Percentiles rank a stretch among this genome's conserved stretches.
These are phyloP conservation scores for Polymixis flavicincta DNA, from an alignment of 2,888 invertebrate species.

Conservation along the genomic window DNA sequence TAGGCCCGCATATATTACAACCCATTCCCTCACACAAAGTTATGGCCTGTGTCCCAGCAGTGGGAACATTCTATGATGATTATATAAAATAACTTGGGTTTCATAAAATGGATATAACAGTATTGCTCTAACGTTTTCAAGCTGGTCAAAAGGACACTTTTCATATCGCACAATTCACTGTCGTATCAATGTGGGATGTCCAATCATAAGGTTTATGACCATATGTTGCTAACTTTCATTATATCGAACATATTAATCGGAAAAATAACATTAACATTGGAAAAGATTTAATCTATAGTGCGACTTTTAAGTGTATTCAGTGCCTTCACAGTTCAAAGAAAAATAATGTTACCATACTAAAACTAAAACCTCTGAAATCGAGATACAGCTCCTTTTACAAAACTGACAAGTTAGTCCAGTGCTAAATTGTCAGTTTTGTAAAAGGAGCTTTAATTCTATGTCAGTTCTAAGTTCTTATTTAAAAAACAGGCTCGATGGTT, in stretches of 20 bases:
- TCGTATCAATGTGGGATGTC: slow-evolving; percentile 38
- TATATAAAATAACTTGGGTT: too few relatives aligned
- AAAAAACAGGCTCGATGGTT: too few relatives aligned
- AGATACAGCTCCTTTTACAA: too few relatives aligned
- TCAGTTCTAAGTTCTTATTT: too few relatives aligned
- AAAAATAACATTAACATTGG: slow-evolving; percentile 36
- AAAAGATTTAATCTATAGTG: background rate
- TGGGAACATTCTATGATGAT: background rate
- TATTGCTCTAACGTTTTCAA: slow-evolving; percentile 13
- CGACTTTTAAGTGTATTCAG: too few relatives aligned
- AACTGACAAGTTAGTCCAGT: too few relatives aligned
- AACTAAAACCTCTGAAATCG: too few relatives aligned
- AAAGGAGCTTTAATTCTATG: too few relatives aligned
- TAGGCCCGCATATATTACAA: background rate
- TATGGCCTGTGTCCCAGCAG: background rate
- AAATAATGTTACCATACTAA: too few relatives aligned
- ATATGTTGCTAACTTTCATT: slow-evolving; percentile 56
- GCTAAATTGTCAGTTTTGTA: too few relatives aligned
- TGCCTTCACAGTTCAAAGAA: too few relatives aligned
- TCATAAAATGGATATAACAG: background rate
- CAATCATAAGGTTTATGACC: slow-evolving; percentile 39
- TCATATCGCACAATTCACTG: slow-evolving; percentile 25
- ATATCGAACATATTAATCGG: slow-evolving; percentile 20
- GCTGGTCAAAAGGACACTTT: background rate
- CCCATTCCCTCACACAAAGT: background rate